Base-by-base conservation (phyloP, 1,140 invertebrate genomes). In the Myzus persicae region DNA sequence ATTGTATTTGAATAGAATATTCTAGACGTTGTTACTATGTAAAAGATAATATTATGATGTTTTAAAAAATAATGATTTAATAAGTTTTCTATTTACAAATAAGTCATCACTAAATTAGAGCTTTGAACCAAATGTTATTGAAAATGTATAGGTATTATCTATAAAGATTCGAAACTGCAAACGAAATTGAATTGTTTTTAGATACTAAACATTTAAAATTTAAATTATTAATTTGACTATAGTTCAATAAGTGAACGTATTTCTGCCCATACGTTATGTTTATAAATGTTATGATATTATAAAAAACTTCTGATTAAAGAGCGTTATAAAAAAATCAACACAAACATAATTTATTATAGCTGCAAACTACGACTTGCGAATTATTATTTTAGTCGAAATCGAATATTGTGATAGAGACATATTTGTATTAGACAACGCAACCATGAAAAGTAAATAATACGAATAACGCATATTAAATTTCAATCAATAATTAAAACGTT, bases 401-500 rank as follows among this genome's bases (percentile, higher is more conserved):
- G 31, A 76, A n/a, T 76, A n/a, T n/a, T n/a, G 59, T n/a, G n/a
- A 76, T 36, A n/a, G 14, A 76, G 59, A 76, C 59, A 76, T 76
- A 76, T 76, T 76, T 76, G 31, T 76, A n/a, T 76, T 76, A n/a
- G n/a, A 76, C 31, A 20, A 76, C 31, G 31, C 18, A 76, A 76
- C 14, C 31, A 5, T 76, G 14, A 18, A 76, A 76, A 76, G 59
- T 76, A 76, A 76, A 76, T 76, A 76, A n/a, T 76, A 76, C n/a
- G n/a, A 76, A 76, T 6, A 76, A 76, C 14, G 59, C 31, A 76
- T 76, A 76, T n/a, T 76, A 76, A n/a, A 76, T 76, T 76, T 76
- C 59, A 76, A 76, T 76, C 59, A 76, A 76, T 76, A 76, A 76
- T 76, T 76, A 76, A 76, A 76, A 76, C n/a, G 59, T 76, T 18